Evolutionary conservation across 2,113 vertebrate genomes (phyloP).

Genomic region (Cnemophilus loriae): DNA sequence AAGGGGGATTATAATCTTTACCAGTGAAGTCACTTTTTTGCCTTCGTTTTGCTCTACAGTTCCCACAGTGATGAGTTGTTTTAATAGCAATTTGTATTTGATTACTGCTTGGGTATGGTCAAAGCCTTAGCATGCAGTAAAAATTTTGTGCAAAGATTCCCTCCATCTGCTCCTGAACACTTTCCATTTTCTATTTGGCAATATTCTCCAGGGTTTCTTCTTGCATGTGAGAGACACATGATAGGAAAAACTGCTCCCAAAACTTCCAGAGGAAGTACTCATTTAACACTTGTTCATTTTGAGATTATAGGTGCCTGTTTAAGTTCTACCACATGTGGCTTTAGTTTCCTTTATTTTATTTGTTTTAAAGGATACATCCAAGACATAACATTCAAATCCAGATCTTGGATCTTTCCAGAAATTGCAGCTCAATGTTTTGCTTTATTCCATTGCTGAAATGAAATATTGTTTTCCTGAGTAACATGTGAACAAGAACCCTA

Average conservation of each 20-base stretch:
- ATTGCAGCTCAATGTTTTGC: neutral
- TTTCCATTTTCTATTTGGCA: neutral
- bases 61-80: neutral
- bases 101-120: neutral
- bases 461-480: neutral
- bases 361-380: neutral
- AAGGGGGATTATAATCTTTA: neutral
- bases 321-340: neutral
- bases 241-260: neutral
- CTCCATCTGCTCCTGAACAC: neutral
- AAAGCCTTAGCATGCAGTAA: neutral
- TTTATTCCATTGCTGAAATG: neutral
- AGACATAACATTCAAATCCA: neutral
- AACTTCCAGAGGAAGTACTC: neutral
- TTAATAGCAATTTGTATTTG: neutral
- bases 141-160: neutral
- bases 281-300: neutral
- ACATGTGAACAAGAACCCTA: neutral
- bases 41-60: neutral
- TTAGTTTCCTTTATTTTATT: constrained; percentile 20
- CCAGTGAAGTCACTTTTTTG: neutral
- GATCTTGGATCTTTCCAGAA: neutral
- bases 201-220: neutral
- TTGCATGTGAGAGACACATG: neutral
- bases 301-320: neutral